These are phyloP conservation scores for Drosophila gunungcola DNA, from an alignment of 1,140 invertebrate species.

Conservation along the genomic window DNA sequence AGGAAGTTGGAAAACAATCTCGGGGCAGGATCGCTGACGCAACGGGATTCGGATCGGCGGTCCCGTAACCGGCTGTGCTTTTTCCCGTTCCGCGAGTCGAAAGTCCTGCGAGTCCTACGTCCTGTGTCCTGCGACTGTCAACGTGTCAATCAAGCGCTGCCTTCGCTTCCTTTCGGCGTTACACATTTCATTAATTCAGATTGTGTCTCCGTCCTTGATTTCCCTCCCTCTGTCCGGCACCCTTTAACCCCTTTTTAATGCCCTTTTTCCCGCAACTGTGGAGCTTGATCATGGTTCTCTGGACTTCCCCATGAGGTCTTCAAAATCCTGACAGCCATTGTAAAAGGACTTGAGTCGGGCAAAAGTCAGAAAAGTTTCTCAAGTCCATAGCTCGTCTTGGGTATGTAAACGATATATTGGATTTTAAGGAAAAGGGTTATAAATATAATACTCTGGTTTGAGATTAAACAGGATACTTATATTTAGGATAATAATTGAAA, in stretches of 20 bases:
- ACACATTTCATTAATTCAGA: conserved; percentile 45
- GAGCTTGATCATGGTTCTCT: conserved; percentile 7
- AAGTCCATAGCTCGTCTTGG: not conserved
- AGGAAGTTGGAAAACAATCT: conserved; percentile 32
- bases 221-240: conserved; percentile 2
- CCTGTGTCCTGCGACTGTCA: conserved; percentile 44
- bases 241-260: conserved; percentile 17
- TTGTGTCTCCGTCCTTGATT: conserved; percentile 23
- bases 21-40: conserved; percentile 29
- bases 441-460: no score
- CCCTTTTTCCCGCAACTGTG: not conserved
- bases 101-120: conserved; percentile 12
- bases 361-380: conserved; percentile 4
- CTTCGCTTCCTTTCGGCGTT: conserved; percentile 18
- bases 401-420: no score
- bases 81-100: conserved; percentile 10
- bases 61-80: conserved; percentile 41
- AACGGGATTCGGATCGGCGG: conserved; percentile 24
- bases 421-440: no score
- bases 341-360: not conserved
- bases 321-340: conserved; percentile 4
- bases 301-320: conserved; percentile 7
- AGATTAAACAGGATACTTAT: no score
- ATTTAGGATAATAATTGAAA: no score
- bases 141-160: conserved; percentile 56